Evolutionary conservation across 2,113 vertebrate species (phyloP), one percentile per base, ranked within the genome.

Genomic region (Aspidoscelis tigris): DNA sequence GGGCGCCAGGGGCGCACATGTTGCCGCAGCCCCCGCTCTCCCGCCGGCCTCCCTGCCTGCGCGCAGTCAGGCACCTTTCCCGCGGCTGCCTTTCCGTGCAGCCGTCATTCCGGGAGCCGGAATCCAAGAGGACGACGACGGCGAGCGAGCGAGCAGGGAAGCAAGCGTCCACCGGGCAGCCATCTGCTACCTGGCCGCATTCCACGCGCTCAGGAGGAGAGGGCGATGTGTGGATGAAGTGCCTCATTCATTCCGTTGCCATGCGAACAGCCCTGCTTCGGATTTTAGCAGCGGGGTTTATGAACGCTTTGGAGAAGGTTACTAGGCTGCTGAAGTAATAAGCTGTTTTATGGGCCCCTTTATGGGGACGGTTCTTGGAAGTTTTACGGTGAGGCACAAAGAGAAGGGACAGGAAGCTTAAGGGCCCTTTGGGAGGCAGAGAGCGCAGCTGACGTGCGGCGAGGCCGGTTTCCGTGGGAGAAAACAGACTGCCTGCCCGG

Each of bases 321-420:
- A 47, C 33, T 33, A 33, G 74, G 76, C 74, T 44, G 66, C 33
- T 61, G 41, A 14, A 78, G 75, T 75, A 89, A 90, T 73, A 33
- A 81, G 83, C 85, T 88, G 84, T 89, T 77, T 73, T 20, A 55
- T 77, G 61, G 81, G 43, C 81, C 24, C 18, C 61, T 83, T 76
- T 83, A 39, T 55, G 64, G 74, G 50, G 74, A 77, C 43, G 20
- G 8, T 84, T 69, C 74, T 77, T n/a, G 75, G 74, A 77, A 53
- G 61, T 50, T 76, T 55, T 69, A 55, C 20, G 8, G 73, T 24
- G 66, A 24, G 24, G 22, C 22, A 21, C 21, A 10, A 68, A 53
- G 70, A 78, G 61, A 21, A 8, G 47, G 72, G 12, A 2, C 22
- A 44, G 74, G 47, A 47, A 47, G 80, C 7, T 24, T 24, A 9